A percentile compares a stretch with the other conserved stretches of the same genome.
Conservation (phyloP, 2,888 invertebrate species). For the Drosophila mimetica region DNA sequence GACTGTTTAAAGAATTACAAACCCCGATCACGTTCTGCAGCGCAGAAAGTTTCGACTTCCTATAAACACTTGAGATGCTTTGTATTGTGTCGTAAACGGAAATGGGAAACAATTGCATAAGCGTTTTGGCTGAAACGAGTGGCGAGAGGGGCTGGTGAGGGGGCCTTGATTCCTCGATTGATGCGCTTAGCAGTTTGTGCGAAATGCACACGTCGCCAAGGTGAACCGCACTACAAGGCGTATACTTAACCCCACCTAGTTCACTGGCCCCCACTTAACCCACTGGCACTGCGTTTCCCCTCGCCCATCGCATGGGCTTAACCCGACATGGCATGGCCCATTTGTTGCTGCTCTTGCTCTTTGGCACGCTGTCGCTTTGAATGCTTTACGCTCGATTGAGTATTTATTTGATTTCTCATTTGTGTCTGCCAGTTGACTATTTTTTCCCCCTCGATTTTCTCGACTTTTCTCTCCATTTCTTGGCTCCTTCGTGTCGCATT, state of each 20-base stretch:
- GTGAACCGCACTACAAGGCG: conserved; percentile 41
- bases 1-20: conserved; percentile 55
- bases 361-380: conserved; percentile 62
- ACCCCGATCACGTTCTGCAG: conserved; percentile 62
- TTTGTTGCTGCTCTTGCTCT: conserved; percentile 51
- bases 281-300: conserved; percentile 8
- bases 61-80: conserved; percentile 60
- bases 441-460: conserved; percentile 7
- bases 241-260: conserved; percentile 54
- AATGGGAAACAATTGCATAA: conserved; percentile 47
- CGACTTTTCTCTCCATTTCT: conserved; percentile 21
- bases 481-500: conserved; percentile 38
- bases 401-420: conserved; percentile 81
- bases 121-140: conserved; percentile 8
- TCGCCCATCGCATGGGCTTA: conserved; percentile 27
- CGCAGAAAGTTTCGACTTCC: conserved; percentile 54
- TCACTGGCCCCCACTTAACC: conserved; percentile 40
- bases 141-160: neutral
- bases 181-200: conserved; percentile 35
- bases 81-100: conserved; percentile 44
- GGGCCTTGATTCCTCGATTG: conserved; percentile 4
- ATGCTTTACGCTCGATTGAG: conserved; percentile 79
- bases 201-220: conserved; percentile 34
- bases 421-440: conserved; percentile 72
- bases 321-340: conserved; percentile 44